These are phyloP conservation scores for Lutraria rhynchaena DNA, from an alignment of 1,140 invertebrate genomes.

Conservation along the genomic window DNA sequence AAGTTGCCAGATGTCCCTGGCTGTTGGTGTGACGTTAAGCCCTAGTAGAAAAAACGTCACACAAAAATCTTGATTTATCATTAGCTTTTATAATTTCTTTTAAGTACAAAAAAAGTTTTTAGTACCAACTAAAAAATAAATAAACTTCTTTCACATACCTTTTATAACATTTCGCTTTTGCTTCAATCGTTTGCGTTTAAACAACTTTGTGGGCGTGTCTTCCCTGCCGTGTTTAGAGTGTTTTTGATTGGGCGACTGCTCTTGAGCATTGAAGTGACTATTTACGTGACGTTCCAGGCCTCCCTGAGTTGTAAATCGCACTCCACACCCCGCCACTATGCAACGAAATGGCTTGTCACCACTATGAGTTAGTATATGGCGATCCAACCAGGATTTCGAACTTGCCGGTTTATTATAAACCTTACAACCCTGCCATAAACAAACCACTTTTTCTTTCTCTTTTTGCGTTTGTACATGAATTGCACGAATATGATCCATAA, in stretches of 20 bases:
- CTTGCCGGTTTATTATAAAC: slow-evolving; percentile 96
- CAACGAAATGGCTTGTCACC: slow-evolving; percentile 96
- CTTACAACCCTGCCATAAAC: slow-evolving; percentile 96
- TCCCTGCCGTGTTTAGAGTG: slow-evolving; percentile 79
- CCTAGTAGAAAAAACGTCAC: too few relatives aligned
- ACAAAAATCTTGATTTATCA: too few relatives aligned
- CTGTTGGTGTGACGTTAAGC: too few relatives aligned
- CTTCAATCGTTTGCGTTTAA: slow-evolving; percentile 57
- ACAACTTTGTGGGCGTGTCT: slow-evolving; percentile 87
- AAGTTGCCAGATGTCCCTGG: too few relatives aligned
- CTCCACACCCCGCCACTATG: slow-evolving; percentile 95
- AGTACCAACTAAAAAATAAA: too few relatives aligned
- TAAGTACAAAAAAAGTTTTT: too few relatives aligned
- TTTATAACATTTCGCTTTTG: slow-evolving; percentile 32
- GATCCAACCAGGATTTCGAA: slow-evolving; percentile 95
- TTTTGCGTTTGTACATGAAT: slow-evolving; percentile 93
- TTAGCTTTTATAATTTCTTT: too few relatives aligned
- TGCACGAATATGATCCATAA: slow-evolving; percentile 95
- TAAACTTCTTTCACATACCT: slow-evolving; percentile 37
- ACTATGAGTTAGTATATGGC: slow-evolving; percentile 95
- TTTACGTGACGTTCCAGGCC: slow-evolving; percentile 96
- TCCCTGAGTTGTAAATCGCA: slow-evolving; percentile 94
- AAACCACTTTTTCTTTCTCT: slow-evolving; percentile 90
- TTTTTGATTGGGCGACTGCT: slow-evolving; percentile 81
- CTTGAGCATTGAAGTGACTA: slow-evolving; percentile 90